These are phyloP conservation scores for Phyllotreta striolata DNA, from an alignment of 2,888 invertebrate species.

Conservation along the genomic window DNA sequence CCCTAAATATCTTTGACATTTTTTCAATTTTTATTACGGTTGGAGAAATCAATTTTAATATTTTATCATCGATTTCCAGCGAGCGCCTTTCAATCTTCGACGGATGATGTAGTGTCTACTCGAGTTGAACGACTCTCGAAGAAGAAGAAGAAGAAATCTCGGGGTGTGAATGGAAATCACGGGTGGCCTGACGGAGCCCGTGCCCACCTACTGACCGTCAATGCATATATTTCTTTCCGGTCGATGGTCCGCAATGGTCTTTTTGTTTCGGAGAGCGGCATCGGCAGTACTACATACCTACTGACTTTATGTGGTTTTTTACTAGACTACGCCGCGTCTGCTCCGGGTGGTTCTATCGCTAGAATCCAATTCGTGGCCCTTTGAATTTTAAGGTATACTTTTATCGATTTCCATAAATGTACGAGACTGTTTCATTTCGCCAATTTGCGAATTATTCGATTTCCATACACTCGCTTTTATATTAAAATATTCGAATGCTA, in stretches of 20 bases:
- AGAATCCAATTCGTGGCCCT: too few species aligned
- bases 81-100: not conserved
- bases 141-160: constrained; percentile 38
- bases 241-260: constrained; percentile 26
- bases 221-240: constrained; percentile 43
- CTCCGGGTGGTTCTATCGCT: too few species aligned
- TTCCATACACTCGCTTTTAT: too few species aligned
- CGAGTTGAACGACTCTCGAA: constrained; percentile 39
- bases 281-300: not conserved
- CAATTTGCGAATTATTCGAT: too few species aligned
- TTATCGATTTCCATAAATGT: too few species aligned
- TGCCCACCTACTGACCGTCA: constrained; percentile 52
- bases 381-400: too few species aligned
- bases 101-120: constrained; percentile 17
- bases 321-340: not conserved
- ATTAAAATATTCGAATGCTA: too few species aligned
- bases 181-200: constrained; percentile 48
- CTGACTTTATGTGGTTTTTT: constrained; percentile 10
- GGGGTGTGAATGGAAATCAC: constrained; percentile 50
- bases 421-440: too few species aligned
- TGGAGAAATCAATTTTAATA: too few species aligned
- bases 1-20: too few species aligned
- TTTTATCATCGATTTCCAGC: too few species aligned
- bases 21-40: too few species aligned
- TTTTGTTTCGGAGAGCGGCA: constrained; percentile 20